Base-by-base conservation (phyloP, 2,113 vertebrate genomes). In the Misgurnus mizolepis region DNA sequence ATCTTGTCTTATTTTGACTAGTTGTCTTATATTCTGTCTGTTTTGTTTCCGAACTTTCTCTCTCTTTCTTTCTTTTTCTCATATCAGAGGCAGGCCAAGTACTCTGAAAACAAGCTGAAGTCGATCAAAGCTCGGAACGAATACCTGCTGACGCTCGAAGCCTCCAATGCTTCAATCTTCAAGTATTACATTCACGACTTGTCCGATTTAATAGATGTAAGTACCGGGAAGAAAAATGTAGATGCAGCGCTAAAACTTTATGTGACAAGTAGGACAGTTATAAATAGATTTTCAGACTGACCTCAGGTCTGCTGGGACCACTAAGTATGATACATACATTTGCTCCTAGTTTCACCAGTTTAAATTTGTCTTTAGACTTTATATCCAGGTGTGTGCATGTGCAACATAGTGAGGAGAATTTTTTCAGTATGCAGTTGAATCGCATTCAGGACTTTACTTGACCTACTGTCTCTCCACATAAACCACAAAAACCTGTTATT, bases 131-230 rank as follows among this genome's bases (percentile, higher is more conserved):
- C 98, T 0, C 94, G 98, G 49, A 99, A 99, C 64, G 98, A 99
- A 83, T 99, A 99, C 89, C 94, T 99, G 67, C 94, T 99, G 88
- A 99, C 97, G 11, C 94, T 99, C 75, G 98, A 99, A 92, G 98
- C 98, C 40, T 95, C 96, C 41, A 99, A 99, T 85, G 95, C 96
- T 76, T 97, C 98, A 0, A 95, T 99, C 73, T 99, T 98, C 94
- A 99, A 99, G 90, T 99, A 98, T 88, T 99, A 99, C 83, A 96
- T 99, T 89, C 97, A 99, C 9, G 98, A 99, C 88, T 93, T 99
- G 89, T 97, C 97, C 0, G 98, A 99, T 90, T 88, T 99, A 91
- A 98, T 98, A 79, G 98, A 99, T 40, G 98, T 99, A 90, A 98
- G 98, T 99, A 94, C 66, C 2, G 0, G 22, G 1, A 11, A 60